phyloP scores from a whole-genome alignment of 2,888 invertebrate species.

The Cephus pygmeus region DNA sequence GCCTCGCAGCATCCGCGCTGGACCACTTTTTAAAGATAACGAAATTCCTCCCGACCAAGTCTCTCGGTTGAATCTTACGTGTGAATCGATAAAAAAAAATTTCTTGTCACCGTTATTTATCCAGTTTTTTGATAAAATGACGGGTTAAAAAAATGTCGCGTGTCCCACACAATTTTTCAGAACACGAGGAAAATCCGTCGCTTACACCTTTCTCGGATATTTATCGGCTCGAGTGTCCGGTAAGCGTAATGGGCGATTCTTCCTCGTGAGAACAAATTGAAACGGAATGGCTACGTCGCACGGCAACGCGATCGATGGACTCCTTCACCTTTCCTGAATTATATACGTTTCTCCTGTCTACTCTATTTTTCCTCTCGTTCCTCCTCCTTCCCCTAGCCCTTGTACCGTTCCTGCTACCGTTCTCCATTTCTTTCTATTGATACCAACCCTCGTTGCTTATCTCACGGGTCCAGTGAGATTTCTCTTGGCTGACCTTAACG shows the following conservation, averaged over 20 bases:
- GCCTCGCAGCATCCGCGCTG: not conserved
- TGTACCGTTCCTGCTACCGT: not conserved
- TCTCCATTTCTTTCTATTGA: not conserved
- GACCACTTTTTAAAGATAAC: not conserved
- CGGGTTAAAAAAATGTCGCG: not conserved
- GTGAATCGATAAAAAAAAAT: not conserved
- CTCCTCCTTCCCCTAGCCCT: not conserved
- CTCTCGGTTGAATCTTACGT: not conserved
- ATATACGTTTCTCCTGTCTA: constrained; percentile 28
- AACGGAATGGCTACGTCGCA: constrained; percentile 23
- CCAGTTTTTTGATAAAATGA: not conserved
- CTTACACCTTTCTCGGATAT: not conserved
- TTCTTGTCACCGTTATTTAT: not conserved
- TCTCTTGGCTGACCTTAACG: not conserved
- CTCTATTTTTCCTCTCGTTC: not conserved
- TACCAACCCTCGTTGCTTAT: not conserved
- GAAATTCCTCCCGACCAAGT: not conserved
- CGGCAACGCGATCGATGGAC: constrained; percentile 39
- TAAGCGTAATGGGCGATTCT: constrained; percentile 20
- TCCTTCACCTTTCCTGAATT: constrained; percentile 38
- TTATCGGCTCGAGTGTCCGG: not conserved
- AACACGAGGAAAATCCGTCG: not conserved
- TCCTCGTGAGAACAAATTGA: constrained; percentile 24
- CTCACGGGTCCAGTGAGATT: not conserved
- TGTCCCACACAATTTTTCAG: not conserved